Percentiles rank a stretch among this genome's conserved stretches.
Evolutionary conservation across 2,797 vertebrate genomes (phyloP).

Genomic region (Myotis vivesi): DNA sequence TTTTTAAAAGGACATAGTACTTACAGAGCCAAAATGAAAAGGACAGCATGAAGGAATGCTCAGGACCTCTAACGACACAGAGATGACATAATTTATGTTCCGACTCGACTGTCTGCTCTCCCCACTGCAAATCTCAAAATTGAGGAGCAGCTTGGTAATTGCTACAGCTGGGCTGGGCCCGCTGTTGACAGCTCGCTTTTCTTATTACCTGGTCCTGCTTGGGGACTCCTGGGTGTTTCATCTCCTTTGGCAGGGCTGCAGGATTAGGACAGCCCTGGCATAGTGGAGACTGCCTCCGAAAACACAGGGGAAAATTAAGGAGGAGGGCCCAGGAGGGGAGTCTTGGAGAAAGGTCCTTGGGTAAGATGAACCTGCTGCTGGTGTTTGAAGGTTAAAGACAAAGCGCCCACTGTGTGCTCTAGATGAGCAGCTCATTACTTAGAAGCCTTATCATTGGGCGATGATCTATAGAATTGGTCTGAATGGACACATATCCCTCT

Average conservation of each 20-base stretch:
- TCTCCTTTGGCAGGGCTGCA: neutral
- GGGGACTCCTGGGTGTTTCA: neutral
- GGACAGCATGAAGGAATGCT: conserved; percentile 3
- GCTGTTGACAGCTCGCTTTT: neutral
- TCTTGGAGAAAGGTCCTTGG: neutral
- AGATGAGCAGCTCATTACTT: neutral
- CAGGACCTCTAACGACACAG: neutral
- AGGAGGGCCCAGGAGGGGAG: neutral
- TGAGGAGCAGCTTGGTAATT: conserved; percentile 17
- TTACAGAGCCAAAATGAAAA: neutral
- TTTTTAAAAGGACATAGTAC: conserved; percentile 36
- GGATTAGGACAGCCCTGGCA: neutral
- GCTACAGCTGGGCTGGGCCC: neutral
- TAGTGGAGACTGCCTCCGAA: neutral
- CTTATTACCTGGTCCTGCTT: neutral
- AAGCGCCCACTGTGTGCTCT: neutral
- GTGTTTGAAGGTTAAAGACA: neutral
- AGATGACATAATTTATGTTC: conserved; percentile 44
- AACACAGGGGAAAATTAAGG: rapidly evolving
- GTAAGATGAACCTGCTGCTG: neutral
- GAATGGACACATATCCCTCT: neutral
- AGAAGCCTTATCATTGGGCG: neutral
- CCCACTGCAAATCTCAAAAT: neutral
- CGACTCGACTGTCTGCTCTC: neutral
- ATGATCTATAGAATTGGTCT: neutral